phyloP scores from a whole-genome alignment of 2,888 invertebrate species.

The Athalia circularis region DNA sequence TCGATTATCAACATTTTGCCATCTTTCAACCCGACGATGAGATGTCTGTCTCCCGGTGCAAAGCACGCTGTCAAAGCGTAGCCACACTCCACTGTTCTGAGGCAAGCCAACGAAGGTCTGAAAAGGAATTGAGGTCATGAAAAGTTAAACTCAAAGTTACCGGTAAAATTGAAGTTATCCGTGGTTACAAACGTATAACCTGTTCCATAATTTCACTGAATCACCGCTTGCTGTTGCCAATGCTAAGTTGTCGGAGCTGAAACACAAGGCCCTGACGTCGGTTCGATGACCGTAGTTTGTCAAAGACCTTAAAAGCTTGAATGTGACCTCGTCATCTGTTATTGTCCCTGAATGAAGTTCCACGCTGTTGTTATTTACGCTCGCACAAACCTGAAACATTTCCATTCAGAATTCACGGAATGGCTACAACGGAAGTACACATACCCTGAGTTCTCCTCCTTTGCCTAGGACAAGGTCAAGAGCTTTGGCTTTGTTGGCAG shows the following conservation, averaged over 20 bases:
- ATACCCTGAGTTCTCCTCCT: conserved; percentile 81
- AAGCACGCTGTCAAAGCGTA: conserved; percentile 86
- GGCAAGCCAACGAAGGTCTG: conserved; percentile 78
- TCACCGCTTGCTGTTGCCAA: conserved; percentile 92
- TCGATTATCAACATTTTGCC: conserved; percentile 90
- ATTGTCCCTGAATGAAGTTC: conserved; percentile 80
- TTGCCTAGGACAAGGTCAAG: conserved; percentile 83
- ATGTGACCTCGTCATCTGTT: conserved; percentile 77
- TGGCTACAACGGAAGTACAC: conserved; percentile 27
- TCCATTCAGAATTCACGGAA: neutral
- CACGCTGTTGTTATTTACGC: conserved; percentile 85
- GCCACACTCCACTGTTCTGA: conserved; percentile 79
- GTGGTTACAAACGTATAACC: conserved; percentile 74
- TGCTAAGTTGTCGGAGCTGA: conserved; percentile 93
- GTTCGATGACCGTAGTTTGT: conserved; percentile 90
- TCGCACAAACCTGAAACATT: conserved; percentile 75
- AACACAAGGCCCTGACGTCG: conserved; percentile 90
- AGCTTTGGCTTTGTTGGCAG: conserved; percentile 82
- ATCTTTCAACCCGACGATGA: conserved; percentile 89
- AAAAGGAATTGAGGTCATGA: conserved; percentile 59
- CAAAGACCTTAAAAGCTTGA: conserved; percentile 80
- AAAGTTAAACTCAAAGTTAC: conserved; percentile 21
- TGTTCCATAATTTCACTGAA: conserved; percentile 95
- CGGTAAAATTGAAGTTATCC: neutral
- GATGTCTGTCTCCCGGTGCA: conserved; percentile 93